Evolutionary conservation across 2,888 invertebrate species (phyloP), one percentile per base, ranked within the genome.

Genomic region (Bedellia somnulentella): DNA sequence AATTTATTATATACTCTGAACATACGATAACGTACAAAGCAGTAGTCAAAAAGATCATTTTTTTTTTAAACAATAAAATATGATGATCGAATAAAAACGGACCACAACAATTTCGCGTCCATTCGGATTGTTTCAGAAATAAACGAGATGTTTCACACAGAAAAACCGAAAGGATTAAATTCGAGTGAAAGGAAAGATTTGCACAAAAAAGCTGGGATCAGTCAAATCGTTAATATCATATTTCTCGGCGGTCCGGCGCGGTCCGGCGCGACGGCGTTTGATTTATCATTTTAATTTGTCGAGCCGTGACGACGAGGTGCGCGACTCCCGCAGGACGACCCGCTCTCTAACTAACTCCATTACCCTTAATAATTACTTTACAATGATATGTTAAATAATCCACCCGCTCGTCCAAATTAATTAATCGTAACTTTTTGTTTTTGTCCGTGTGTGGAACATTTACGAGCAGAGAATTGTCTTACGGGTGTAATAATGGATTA

Each of bases 261-360:
- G n/a, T n/a, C n/a, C n/a, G n/a, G n/a, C n/a, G n/a, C 59, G 64
- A 59, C 56, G 56, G 58, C 13, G 10, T 29, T 63, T 70, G 70
- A 70, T 71, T 68, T 71, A 71, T 70, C 61, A 66, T 70, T 70
- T 67, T 68, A 68, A 71, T 70, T 71, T 68, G 56, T 61, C 51
- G 49, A 52, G 51, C 58, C 49, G 57, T 55, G 63, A 56, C 58
- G 63, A 58, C 58, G 17, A 52, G 56, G 36, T 43, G n/a, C n/a
- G 41, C 43, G 47, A 46, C 45, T 45, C 60, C 49, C 53, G 44
- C 42, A 58, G 51, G 56, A 52, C 40, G 29, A 30, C 23, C 28
- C 15, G 29, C 33, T 33, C 34, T 29, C 34, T 23, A 30, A 27
- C 31, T 31, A 31, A 35, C 35, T 31, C 35, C 30, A 25, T 30